Conservation (phyloP, 2,113 vertebrate genomes). For the Prionailurus viverrinus region DNA sequence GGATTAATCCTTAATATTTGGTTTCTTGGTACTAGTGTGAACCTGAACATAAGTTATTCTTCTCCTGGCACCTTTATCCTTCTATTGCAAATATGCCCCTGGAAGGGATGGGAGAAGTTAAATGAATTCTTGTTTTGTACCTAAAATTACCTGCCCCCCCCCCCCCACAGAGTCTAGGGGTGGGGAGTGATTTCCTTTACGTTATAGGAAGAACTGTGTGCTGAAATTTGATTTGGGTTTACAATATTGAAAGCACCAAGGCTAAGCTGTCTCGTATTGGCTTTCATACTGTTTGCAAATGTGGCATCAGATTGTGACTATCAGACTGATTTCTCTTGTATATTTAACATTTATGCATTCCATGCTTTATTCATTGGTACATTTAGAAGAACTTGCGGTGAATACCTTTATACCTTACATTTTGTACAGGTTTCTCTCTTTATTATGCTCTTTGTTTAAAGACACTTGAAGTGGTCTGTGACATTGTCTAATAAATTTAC, state of each 20-base stretch:
- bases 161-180: background rate
- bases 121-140: background rate
- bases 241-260: background rate
- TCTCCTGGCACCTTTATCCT: background rate
- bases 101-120: background rate
- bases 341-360: background rate
- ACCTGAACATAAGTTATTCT: background rate
- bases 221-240: background rate
- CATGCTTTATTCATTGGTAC: background rate
- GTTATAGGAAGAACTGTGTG: background rate
- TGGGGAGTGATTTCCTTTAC: background rate
- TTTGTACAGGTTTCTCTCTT: background rate
- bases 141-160: background rate
- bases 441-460: background rate
- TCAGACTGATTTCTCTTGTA: background rate
- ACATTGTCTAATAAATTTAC: background rate
- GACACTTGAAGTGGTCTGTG: background rate
- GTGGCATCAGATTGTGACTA: background rate
- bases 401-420: background rate
- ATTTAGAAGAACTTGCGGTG: background rate
- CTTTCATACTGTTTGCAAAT: background rate
- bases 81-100: background rate
- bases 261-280: background rate
- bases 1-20: background rate
- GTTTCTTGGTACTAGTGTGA: background rate